Evolutionary conservation across 2,113 vertebrate species (phyloP), one percentile per base, ranked within the genome.

Genomic region (Actenoides hombroni): DNA sequence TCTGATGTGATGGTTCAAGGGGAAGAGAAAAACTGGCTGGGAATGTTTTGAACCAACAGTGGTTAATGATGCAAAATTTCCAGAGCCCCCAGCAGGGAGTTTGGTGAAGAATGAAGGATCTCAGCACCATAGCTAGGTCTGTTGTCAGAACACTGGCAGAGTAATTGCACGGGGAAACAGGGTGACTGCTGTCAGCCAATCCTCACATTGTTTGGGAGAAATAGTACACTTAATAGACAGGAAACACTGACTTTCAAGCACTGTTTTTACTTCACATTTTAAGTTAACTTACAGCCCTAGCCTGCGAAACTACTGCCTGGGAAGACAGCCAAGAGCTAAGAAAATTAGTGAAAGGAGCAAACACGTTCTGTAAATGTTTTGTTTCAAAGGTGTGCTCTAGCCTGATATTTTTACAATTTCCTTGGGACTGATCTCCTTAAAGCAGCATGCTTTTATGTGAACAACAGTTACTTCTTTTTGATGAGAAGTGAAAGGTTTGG

Each of bases 321-420:
- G 88, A 95, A 97, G 39, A 68, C 48, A 92, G 92, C 88, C 95
- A 95, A 88, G 61, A 95, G 31, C 86, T 78, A 81, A 93, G 92
- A 92, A 97, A 96, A 97, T 95, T 89, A 95, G 90, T 24, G 13
- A 94, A 91, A 80, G 37, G 73, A 94, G 91, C 95, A 96, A 93
- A 90, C 56, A 76, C 13, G 8, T 78, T 88, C 73, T 96, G 46
- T 95, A 96, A 95, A 94, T 82, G 79, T 57, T 90, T 83, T 86
- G 7, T 59, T 94, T 92, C 70, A 85, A 89, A 94, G 64, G 71
- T 85, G 44, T 51, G 68, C 51, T 94, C 53, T 61, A 83, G 73
- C 71, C 49, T 87, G 84, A 53, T 88, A 78, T 83, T 95, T 77
- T 91, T 94, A 70, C 78, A 92, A 4, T 69, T 87, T 96, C 63